These are phyloP conservation scores for Siniperca obscura DNA, from an alignment of 2,797 vertebrate genomes.

Conservation along the genomic window DNA sequence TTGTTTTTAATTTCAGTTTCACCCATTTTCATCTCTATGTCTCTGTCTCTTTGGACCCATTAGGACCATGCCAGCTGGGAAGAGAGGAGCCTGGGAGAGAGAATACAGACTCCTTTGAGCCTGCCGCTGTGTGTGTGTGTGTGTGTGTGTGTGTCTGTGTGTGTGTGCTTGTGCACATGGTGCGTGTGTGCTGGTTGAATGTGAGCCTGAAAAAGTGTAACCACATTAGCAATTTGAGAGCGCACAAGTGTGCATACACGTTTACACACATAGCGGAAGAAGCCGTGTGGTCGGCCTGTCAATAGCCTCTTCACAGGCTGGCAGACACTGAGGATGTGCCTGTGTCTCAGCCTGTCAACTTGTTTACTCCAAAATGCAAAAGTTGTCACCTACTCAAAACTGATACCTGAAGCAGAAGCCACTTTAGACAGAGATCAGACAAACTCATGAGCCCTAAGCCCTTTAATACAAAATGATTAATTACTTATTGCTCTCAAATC, in stretches of 20 bases:
- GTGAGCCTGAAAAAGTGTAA: constrained; percentile 38
- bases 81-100: constrained; percentile 45
- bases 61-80: constrained; percentile 56
- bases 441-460: neutral
- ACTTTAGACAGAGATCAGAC: neutral
- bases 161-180: constrained; percentile 12
- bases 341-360: neutral
- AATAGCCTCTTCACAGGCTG: constrained; percentile 46
- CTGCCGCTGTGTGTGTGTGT: constrained; percentile 18
- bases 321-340: constrained; percentile 19
- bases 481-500: neutral
- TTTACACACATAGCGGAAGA: constrained; percentile 25
- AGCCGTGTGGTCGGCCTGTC: constrained; percentile 33
- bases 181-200: constrained; percentile 20
- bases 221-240: constrained; percentile 52
- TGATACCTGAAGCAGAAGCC: neutral
- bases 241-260: neutral
- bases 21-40: constrained; percentile 12
- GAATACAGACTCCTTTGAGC: constrained; percentile 79
- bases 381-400: constrained; percentile 1
- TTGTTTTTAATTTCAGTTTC: constrained; percentile 27
- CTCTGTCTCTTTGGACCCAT: constrained; percentile 32
- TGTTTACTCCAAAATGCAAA: constrained; percentile 30
- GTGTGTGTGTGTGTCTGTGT: constrained; percentile 28
- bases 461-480: neutral